phyloP scores from a whole-genome alignment of 2,888 invertebrate species.

The Dasypogon diadema region DNA sequence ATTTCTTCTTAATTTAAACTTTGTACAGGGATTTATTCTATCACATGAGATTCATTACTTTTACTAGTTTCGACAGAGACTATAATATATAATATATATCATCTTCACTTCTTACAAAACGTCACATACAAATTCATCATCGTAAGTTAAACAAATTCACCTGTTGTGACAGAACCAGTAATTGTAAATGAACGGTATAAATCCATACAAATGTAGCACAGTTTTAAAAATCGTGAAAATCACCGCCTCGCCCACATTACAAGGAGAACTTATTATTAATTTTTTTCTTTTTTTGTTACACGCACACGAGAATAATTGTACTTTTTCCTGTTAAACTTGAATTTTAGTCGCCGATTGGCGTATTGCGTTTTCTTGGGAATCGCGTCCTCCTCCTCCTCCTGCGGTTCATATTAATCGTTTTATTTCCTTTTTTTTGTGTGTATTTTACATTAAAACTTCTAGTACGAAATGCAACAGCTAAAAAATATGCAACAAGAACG shows the following conservation, averaged over 20 bases:
- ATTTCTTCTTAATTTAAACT: constrained; percentile 33
- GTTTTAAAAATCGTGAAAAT: constrained; percentile 43
- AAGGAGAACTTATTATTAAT: constrained; percentile 12
- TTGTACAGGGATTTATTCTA: constrained; percentile 47
- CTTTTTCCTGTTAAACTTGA: constrained; percentile 40
- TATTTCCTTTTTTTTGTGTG: constrained; percentile 16
- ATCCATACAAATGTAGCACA: constrained; percentile 40
- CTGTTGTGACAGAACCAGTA: constrained; percentile 38
- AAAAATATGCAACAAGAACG: constrained; percentile 10
- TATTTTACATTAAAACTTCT: background rate
- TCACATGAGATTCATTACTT: constrained; percentile 46
- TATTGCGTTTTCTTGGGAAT: background rate
- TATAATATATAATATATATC: constrained; percentile 30
- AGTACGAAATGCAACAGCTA: background rate
- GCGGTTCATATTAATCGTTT: background rate
- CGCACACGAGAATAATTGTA: constrained; percentile 44
- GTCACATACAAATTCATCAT: constrained; percentile 43
- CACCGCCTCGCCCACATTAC: constrained; percentile 17
- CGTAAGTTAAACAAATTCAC: constrained; percentile 40
- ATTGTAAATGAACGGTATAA: constrained; percentile 38
- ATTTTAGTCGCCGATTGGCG: background rate
- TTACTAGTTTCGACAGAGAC: constrained; percentile 35
- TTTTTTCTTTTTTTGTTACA: no score
- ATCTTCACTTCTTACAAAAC: constrained; percentile 37
- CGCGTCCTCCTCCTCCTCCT: background rate